Conservation (phyloP, 2,797 vertebrate genomes). For the Acomys russatus region DNA sequence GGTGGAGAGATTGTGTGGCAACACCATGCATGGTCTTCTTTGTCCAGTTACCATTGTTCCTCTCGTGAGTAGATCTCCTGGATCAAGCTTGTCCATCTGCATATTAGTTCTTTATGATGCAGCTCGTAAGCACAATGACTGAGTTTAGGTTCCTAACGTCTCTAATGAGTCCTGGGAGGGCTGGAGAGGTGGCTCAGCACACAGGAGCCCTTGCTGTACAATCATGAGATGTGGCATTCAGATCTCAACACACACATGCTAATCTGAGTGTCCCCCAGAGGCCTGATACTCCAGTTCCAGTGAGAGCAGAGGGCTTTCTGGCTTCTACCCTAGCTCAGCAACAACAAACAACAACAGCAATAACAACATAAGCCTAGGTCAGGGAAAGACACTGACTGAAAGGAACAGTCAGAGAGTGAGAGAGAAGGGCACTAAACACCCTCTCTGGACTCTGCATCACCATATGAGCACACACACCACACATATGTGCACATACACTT, state of each 20-base stretch:
- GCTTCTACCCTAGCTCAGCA: not conserved
- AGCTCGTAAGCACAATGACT: not conserved
- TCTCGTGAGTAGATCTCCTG: not conserved
- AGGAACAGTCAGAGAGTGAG: not conserved
- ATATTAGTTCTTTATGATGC: not conserved
- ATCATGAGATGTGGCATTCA: not conserved
- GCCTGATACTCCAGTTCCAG: not conserved
- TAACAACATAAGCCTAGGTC: no score
- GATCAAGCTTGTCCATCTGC: not conserved
- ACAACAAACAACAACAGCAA: no score
- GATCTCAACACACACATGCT: not conserved
- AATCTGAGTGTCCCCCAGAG: not conserved
- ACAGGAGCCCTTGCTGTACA: not conserved
- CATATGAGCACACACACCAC: not conserved
- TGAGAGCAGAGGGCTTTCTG: not conserved
- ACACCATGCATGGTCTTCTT: not conserved
- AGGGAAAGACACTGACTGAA: not conserved
- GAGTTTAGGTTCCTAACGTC: slow-evolving; percentile 15
- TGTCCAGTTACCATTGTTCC: not conserved
- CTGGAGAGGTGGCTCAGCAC: not conserved
- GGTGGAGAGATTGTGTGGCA: not conserved
- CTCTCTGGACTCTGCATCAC: not conserved
- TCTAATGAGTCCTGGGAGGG: not conserved
- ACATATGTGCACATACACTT: not conserved
- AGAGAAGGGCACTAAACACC: not conserved